Evolutionary conservation across 2,113 vertebrate genomes (phyloP).

Genomic region (Syngnathus scovelli): DNA sequence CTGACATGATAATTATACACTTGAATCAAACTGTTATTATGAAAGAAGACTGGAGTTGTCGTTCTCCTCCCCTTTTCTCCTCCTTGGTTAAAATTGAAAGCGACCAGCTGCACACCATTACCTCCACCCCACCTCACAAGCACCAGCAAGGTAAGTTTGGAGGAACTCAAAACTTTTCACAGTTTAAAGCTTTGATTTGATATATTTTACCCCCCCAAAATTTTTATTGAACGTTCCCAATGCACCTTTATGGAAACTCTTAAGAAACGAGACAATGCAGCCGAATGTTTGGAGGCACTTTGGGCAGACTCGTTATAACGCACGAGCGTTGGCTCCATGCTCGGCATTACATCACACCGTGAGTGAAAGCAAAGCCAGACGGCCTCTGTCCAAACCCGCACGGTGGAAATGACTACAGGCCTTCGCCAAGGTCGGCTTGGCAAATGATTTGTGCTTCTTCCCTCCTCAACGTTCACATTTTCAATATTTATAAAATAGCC

Average conservation of each 20-base stretch:
- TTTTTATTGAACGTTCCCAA: not conserved
- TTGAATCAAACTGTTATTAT: no score
- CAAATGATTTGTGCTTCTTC: not conserved
- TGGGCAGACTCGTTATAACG: conserved; percentile 5
- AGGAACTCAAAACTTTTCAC: no score
- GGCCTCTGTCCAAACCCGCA: conserved; percentile 8
- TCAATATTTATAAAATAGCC: not conserved
- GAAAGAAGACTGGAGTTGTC: no score
- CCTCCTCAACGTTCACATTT: not conserved
- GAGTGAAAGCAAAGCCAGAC: conserved; percentile 8
- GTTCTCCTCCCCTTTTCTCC: no score
- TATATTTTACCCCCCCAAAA: no score
- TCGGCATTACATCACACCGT: conserved; percentile 8
- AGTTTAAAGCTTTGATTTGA: no score
- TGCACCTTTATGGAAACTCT: not conserved
- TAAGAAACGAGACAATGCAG: not conserved
- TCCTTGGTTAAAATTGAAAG: no score
- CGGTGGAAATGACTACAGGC: conserved; percentile 7
- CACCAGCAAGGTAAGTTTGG: no score
- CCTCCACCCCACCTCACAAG: no score
- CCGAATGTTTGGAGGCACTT: not conserved
- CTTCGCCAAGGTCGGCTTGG: conserved; percentile 5
- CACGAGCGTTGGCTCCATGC: conserved; percentile 11
- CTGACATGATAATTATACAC: no score
- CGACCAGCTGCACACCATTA: no score